phyloP scores from a whole-genome alignment of 2,797 vertebrate species.

The Diglossa cyanea region DNA sequence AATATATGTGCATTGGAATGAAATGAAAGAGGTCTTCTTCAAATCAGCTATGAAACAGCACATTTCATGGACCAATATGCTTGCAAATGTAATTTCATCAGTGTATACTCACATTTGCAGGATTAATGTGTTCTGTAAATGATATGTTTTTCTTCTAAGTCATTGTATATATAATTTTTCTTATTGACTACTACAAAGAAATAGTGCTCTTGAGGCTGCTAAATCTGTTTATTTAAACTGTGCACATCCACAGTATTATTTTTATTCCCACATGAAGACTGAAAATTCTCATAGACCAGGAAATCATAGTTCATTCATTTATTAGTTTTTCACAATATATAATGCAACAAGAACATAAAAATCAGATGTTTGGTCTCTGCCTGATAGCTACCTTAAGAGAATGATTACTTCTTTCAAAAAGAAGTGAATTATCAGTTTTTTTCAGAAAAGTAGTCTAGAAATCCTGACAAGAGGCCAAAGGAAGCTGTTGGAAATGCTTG shows the following conservation, averaged over 20 bases:
- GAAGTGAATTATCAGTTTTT: not conserved
- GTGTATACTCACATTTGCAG: not conserved
- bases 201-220: not conserved
- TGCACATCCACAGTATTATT: not conserved
- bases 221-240: not conserved
- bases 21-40: not conserved
- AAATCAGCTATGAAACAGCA: not conserved
- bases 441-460: not conserved
- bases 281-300: not conserved
- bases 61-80: not conserved
- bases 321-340: not conserved
- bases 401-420: not conserved
- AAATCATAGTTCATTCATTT: not conserved
- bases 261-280: not conserved
- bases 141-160: not conserved
- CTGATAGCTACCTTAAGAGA: not conserved
- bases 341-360: not conserved
- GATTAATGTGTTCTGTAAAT: not conserved
- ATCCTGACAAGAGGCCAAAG: not conserved
- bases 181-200: not conserved
- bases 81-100: not conserved
- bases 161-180: not conserved
- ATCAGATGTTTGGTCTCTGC: not conserved
- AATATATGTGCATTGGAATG: not conserved
- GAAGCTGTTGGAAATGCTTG: not conserved